phyloP scores from a whole-genome alignment of 2,797 vertebrate genomes.

The Cynodonichthys magdalenae region DNA sequence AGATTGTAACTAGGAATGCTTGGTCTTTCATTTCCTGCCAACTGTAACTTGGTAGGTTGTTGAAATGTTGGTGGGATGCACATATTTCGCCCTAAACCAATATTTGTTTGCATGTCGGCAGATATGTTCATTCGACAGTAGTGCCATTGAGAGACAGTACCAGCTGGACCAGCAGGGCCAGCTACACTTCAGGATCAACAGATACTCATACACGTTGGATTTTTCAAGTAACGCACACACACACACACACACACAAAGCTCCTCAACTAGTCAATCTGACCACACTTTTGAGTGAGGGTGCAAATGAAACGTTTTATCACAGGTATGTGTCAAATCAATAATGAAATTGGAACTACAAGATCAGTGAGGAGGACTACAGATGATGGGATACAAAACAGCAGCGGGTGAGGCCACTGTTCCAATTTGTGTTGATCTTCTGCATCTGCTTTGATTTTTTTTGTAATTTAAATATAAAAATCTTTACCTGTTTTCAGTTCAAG shows the following conservation, averaged over 20 bases:
- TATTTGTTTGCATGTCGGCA: constrained; percentile 30
- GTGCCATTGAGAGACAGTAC: constrained; percentile 64
- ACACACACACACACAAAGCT: neutral
- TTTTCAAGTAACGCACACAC: constrained; percentile 56
- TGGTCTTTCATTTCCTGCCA: neutral
- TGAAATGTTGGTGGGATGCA: neutral
- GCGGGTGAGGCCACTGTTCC: constrained; percentile 37
- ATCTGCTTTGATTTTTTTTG: neutral
- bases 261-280: neutral
- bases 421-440: neutral
- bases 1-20: too few relatives aligned
- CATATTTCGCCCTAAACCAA: neutral
- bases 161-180: constrained; percentile 59
- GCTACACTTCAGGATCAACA: constrained; percentile 47
- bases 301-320: neutral
- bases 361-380: constrained; percentile 56
- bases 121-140: constrained; percentile 65
- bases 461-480: neutral
- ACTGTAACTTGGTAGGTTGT: neutral
- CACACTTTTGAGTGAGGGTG: neutral
- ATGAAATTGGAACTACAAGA: constrained; percentile 30
- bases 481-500: constrained; percentile 25
- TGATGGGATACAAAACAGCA: neutral
- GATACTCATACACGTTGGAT: constrained; percentile 57
- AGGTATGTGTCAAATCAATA: constrained; percentile 74